phyloP scores from a whole-genome alignment of 2,797 vertebrate genomes.

The Acanthurus leucopareius region DNA sequence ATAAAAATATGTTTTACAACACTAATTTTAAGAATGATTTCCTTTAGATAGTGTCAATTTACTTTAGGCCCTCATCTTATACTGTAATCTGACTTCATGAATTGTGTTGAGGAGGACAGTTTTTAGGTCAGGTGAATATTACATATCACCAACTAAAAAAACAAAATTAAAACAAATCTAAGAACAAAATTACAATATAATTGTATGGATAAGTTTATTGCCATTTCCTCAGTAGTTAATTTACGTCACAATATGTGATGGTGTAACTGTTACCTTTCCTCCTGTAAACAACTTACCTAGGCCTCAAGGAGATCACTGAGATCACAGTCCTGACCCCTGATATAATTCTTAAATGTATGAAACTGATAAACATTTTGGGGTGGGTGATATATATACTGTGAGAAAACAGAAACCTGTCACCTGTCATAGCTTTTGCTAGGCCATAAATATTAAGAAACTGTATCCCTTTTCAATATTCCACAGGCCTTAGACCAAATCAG shows the following conservation, averaged over 20 bases:
- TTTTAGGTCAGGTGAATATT: slow-evolving; percentile 1
- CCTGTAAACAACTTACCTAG: background rate
- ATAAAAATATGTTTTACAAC: too few species aligned
- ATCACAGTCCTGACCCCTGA: background rate
- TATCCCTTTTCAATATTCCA: background rate
- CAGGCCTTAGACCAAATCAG: background rate
- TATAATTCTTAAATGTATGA: background rate
- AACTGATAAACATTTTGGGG: background rate
- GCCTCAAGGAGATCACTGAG: background rate
- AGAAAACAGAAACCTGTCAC: background rate
- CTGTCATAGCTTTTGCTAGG: background rate
- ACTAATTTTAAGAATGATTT: too few species aligned
- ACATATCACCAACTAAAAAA: background rate
- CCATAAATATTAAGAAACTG: background rate
- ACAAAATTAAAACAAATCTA: too few species aligned
- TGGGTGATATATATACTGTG: background rate
- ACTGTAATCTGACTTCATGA: background rate
- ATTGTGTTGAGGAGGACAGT: background rate
- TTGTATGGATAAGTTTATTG: background rate
- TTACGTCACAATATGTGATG: too few species aligned
- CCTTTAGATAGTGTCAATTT: background rate
- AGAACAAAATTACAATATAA: background rate
- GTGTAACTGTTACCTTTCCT: background rate
- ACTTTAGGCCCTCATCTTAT: background rate
- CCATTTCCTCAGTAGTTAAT: background rate